phyloP scores from a whole-genome alignment of 2,888 invertebrate genomes.

The Seira sanloemensis region DNA sequence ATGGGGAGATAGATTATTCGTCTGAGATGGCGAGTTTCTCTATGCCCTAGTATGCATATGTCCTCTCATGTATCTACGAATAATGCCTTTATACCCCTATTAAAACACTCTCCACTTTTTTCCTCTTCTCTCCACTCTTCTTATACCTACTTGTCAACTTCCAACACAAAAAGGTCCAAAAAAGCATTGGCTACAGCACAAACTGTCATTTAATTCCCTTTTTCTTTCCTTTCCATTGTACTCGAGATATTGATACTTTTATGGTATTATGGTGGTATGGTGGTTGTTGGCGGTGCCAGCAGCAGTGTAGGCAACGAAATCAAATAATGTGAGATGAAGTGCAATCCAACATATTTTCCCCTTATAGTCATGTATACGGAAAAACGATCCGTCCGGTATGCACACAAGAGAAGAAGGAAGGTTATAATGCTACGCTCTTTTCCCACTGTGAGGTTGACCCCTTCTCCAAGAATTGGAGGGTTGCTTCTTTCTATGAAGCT shows the following conservation, averaged over 20 bases:
- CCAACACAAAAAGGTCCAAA: conserved; percentile 20
- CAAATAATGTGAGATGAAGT: neutral
- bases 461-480: conserved; percentile 49
- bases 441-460: conserved; percentile 28
- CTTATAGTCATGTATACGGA: neutral
- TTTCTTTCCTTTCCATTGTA: conserved; percentile 27
- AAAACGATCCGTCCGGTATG: conserved; percentile 5
- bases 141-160: conserved; percentile 37
- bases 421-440: neutral
- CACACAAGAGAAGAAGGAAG: neutral
- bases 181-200: conserved; percentile 21
- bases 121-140: conserved; percentile 9
- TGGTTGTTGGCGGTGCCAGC: conserved; percentile 20
- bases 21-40: conserved; percentile 1
- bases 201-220: conserved; percentile 48
- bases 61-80: neutral
- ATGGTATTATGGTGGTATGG: neutral
- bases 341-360: neutral
- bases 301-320: neutral
- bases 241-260: conserved; percentile 42
- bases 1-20: neutral
- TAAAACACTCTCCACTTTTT: conserved; percentile 11
- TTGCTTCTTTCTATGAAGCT: conserved; percentile 23
- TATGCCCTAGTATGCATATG: neutral
- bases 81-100: neutral